Evolutionary conservation across 1,140 invertebrate genomes (phyloP), one percentile per base, ranked within the genome.

Genomic region (Bombus picipes): DNA sequence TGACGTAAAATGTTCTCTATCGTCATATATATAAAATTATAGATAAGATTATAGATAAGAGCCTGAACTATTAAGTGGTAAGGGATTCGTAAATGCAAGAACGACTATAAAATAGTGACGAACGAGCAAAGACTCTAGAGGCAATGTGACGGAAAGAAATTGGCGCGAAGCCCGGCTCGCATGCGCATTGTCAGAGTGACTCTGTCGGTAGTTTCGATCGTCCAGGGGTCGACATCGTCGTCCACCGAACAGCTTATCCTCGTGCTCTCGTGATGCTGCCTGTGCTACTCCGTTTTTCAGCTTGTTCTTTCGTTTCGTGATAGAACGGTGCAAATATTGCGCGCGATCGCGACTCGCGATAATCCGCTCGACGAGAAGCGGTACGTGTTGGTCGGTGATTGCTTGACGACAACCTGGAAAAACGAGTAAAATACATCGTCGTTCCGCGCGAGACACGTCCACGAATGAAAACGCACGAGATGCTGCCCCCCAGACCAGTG

Each of bases 171-270:
- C 53, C 41, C 43, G 13, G 34, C 25, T 53, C 66, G 72, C 78
- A 87, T 90, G 83, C 70, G 92, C 92, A 91, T 87, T 81, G 32
- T 32, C 6, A 57, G 76, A 79, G 57, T 65, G 80, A 82, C 87
- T 82, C 83, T 39, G 82, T 83, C 43, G 90, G 92, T 88, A 91
- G 91, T 78, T 93, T 93, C 93, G 93, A 93, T 93, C 93, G 93
- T 88, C 89, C 90, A 89, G 88, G 88, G 89, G 90, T 80, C 83
- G 86, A 47, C 87, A 74, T 89, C 82, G 89, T 76, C 59, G 78
- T 80, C 73, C 62, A 68, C 32, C 53, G 77, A 68, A 78, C 71
- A 79, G 70, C 73, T 87, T 77, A 82, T 74, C 87, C 89, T 90
- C 91, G 83, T 89, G 85, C 59, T 88, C 47, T 53, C 87, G 89